Conservation (phyloP, 2,888 invertebrate species). For the Caenorhabditis sp. region DNA sequence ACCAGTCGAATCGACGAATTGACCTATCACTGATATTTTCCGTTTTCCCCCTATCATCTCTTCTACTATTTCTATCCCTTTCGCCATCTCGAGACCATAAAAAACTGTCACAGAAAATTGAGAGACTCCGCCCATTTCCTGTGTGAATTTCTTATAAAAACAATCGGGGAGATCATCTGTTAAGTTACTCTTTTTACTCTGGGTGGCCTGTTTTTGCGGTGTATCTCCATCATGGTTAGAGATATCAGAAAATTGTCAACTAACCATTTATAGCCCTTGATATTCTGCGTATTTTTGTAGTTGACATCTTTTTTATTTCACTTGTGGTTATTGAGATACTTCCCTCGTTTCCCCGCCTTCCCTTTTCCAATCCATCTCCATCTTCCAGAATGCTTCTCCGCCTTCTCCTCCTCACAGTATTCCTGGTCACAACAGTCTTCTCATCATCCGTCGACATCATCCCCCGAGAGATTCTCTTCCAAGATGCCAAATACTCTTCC, state of each 20-base stretch:
- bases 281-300: too few species aligned
- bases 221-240: too few species aligned
- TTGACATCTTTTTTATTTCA: too few species aligned
- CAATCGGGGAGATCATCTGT: too few species aligned
- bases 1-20: conserved; percentile 17
- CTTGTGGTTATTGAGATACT: too few species aligned
- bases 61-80: conserved; percentile 3
- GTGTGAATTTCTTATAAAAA: conserved; percentile 9
- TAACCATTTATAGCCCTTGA: too few species aligned
- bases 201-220: too few species aligned
- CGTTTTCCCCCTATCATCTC: conserved; percentile 9
- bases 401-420: conserved; percentile 17
- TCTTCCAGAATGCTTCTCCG: conserved; percentile 25
- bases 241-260: too few species aligned
- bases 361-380: background rate
- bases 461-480: conserved; percentile 75
- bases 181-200: too few species aligned
- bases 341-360: background rate
- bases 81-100: background rate
- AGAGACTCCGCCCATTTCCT: conserved; percentile 9
- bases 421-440: conserved; percentile 13
- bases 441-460: conserved; percentile 64
- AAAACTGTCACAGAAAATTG: conserved; percentile 2
- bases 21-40: conserved; percentile 64
- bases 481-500: conserved; percentile 80